Percentiles rank a stretch among this genome's conserved stretches.
Conservation (phyloP, 1,140 invertebrate genomes). For the Trachymyrmex septentrionalis region DNA sequence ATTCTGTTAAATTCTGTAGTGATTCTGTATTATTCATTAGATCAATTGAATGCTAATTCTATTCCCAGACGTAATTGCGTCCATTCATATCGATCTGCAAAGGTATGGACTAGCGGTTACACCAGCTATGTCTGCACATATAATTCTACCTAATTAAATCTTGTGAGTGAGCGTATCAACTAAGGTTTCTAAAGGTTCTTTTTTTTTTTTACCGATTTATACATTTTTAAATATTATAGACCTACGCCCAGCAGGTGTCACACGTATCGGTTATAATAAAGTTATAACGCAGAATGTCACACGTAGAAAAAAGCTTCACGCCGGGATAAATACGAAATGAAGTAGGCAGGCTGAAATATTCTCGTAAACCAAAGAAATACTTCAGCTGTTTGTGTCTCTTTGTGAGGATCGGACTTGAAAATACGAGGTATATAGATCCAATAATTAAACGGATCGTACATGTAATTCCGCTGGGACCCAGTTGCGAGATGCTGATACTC, state of each 20-base stretch:
- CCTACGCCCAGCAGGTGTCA: not conserved
- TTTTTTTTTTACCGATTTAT: not conserved
- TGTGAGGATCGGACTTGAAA: not conserved
- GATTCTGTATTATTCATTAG: constrained; percentile 28
- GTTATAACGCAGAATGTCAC: no score
- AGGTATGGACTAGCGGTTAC: constrained; percentile 55
- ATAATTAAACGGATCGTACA: not conserved
- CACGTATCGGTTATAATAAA: constrained; percentile 5
- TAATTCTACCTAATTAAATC: constrained; percentile 41
- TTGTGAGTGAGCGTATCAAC: not conserved
- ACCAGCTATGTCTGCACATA: constrained; percentile 51
- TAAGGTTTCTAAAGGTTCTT: not conserved
- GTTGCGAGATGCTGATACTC: constrained; percentile 13
- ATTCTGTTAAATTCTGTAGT: not conserved
- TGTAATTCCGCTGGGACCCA: not conserved
- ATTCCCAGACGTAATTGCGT: constrained; percentile 44
- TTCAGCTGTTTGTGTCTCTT: not conserved
- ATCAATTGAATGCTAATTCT: constrained; percentile 51
- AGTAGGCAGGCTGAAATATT: not conserved
- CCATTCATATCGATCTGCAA: constrained; percentile 48
- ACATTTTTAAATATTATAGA: not conserved
- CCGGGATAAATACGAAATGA: not conserved
- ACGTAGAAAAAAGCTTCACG: not conserved
- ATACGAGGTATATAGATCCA: not conserved
- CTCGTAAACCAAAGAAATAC: not conserved